Percentiles rank a stretch among this genome's conserved stretches.
Conservation (phyloP, 2,797 vertebrate genomes). For the Gadopsis marmoratus region DNA sequence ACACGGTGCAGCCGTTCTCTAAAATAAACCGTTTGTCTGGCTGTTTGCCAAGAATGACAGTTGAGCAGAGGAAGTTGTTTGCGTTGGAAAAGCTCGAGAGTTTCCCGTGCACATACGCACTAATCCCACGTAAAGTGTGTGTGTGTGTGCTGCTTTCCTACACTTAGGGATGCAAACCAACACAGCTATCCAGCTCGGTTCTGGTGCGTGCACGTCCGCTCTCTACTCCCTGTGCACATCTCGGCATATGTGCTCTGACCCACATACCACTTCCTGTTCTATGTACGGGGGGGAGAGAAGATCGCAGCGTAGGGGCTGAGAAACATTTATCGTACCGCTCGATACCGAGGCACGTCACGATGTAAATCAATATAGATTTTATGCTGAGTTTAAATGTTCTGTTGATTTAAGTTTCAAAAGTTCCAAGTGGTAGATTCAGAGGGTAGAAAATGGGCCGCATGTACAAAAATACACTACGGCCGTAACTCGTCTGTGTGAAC, state of each 20-base stretch:
- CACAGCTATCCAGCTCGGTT: conserved; percentile 10
- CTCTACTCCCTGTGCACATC: conserved; percentile 24
- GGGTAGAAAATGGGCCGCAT: neutral
- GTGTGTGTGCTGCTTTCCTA: neutral
- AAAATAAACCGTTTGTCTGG: conserved; percentile 62
- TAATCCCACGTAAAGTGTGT: neutral
- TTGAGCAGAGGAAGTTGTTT: conserved; percentile 47
- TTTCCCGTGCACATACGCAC: neutral
- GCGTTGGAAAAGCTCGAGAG: conserved; percentile 31
- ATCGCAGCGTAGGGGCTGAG: neutral
- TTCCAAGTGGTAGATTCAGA: neutral
- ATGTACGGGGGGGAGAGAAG: conserved; percentile 24
- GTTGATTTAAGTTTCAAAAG: neutral
- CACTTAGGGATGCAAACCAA: conserved; percentile 5
- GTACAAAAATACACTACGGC: neutral
- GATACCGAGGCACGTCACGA: neutral
- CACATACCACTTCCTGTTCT: conserved; percentile 76
- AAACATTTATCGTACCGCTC: neutral
- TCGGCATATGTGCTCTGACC: conserved; percentile 72
- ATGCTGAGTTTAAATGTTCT: neutral
- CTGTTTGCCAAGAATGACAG: conserved; percentile 28
- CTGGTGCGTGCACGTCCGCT: conserved; percentile 9
- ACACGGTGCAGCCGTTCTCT: conserved; percentile 21
- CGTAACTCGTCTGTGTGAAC: neutral
- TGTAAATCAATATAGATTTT: neutral